These are phyloP conservation scores for Limosa lapponica DNA, from an alignment of 2,797 vertebrate genomes.

Conservation along the genomic window DNA sequence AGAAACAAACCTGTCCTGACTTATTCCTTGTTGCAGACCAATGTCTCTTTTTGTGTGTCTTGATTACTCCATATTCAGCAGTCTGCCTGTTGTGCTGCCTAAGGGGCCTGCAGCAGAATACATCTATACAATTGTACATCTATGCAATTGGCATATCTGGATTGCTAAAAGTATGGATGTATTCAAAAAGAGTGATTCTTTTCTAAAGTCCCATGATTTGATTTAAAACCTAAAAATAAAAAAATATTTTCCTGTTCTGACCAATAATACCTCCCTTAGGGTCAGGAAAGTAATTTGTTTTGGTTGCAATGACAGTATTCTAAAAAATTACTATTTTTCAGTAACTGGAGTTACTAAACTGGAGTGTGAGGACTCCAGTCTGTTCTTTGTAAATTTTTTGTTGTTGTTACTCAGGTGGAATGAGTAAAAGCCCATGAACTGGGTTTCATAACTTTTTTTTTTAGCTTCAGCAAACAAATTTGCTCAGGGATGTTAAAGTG, in stretches of 20 bases:
- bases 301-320: neutral
- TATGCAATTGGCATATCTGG: neutral
- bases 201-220: neutral
- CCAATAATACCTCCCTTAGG: neutral
- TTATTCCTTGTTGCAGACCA: neutral
- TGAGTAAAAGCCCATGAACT: neutral
- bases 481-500: neutral
- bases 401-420: neutral
- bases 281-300: neutral
- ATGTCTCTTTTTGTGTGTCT: neutral
- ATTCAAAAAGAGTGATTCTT: neutral
- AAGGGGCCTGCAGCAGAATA: neutral
- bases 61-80: neutral
- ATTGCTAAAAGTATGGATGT: neutral
- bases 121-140: accelerated
- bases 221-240: neutral
- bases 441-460: neutral
- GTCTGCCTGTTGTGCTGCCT: neutral
- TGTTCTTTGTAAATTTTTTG: neutral
- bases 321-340: neutral
- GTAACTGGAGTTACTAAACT: too few relatives aligned
- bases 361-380: neutral
- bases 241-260: neutral
- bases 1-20: neutral
- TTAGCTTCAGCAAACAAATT: neutral